A percentile compares a stretch with the other conserved stretches of the same genome.
phyloP scores from a whole-genome alignment of 92 coral and sea anemone species.

The Zoanthus gigantus region DNA sequence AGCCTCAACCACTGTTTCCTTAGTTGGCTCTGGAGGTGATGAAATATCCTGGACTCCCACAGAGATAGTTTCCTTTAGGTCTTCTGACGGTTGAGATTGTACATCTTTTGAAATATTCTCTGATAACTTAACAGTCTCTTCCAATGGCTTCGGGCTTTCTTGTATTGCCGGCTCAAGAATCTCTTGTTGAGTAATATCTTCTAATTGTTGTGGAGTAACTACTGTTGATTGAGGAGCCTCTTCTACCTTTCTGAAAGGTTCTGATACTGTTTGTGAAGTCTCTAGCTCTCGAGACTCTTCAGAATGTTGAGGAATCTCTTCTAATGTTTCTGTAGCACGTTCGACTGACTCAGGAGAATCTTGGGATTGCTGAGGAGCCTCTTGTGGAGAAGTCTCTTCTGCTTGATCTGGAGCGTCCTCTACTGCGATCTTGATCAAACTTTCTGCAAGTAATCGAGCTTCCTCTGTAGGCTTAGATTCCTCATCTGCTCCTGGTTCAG shows the following conservation, averaged over 20 bases:
- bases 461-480: conserved; percentile 12
- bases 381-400: conserved; percentile 26
- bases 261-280: not conserved
- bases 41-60: conserved; percentile 15
- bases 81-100: not conserved
- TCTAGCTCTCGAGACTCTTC: conserved; percentile 7
- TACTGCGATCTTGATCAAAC: conserved; percentile 25
- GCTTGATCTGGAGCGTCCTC: conserved; percentile 2
- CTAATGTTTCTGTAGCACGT: not conserved
- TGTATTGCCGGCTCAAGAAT: not conserved
- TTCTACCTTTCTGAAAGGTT: not conserved
- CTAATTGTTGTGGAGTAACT: not conserved
- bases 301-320: not conserved
- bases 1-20: not conserved
- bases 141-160: not conserved
- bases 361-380: not conserved
- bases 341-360: not conserved
- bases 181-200: conserved; percentile 3
- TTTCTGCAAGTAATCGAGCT: conserved; percentile 26
- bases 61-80: not conserved
- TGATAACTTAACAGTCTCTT: not conserved
- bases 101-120: not conserved
- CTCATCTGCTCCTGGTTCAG: not conserved
- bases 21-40: not conserved
- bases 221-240: conserved; percentile 13